Percentiles rank a stretch among this genome's conserved stretches.
Evolutionary conservation across 1,140 invertebrate genomes (phyloP).

Genomic region (Musca domestica): DNA sequence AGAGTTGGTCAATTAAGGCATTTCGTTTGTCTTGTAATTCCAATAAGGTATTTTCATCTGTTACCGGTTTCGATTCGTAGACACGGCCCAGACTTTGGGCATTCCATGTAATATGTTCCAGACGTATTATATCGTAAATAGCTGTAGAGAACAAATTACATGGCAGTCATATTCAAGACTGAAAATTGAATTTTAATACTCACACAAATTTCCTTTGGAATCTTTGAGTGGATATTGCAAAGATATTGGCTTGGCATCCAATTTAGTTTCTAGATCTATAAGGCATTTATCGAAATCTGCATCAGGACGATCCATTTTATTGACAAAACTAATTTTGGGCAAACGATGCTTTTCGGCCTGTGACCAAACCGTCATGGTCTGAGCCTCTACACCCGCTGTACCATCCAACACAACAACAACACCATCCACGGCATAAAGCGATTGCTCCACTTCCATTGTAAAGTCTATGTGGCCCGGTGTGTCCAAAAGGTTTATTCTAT

Average conservation of each 20-base stretch:
- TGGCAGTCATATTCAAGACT: not conserved
- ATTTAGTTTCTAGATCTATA: constrained; percentile 71
- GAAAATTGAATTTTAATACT: constrained; percentile 26
- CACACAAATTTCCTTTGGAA: constrained; percentile 55
- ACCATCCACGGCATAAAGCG: constrained; percentile 88
- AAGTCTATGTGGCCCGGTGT: constrained; percentile 99
- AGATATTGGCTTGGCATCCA: constrained; percentile 68
- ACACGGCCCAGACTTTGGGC: constrained; percentile 37
- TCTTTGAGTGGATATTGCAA: constrained; percentile 73
- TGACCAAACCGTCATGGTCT: constrained; percentile 94
- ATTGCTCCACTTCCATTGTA: constrained; percentile 96
- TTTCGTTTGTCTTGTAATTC: constrained; percentile 54
- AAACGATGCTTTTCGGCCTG: constrained; percentile 86
- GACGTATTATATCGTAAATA: constrained; percentile 73
- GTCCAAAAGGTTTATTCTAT: constrained; percentile 82
- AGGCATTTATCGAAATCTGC: constrained; percentile 73
- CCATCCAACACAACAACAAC: constrained; percentile 89
- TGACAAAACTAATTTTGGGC: constrained; percentile 85
- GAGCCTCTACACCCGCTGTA: constrained; percentile 93
- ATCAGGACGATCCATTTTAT: constrained; percentile 94
- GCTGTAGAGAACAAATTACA: constrained; percentile 55
- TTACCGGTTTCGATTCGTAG: constrained; percentile 51
- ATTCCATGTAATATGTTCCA: constrained; percentile 66
- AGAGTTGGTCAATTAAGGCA: constrained; percentile 73
- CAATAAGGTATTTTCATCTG: constrained; percentile 42